Base-by-base conservation (phyloP, 2,888 invertebrate species). In the Nomada hirtipes region DNA sequence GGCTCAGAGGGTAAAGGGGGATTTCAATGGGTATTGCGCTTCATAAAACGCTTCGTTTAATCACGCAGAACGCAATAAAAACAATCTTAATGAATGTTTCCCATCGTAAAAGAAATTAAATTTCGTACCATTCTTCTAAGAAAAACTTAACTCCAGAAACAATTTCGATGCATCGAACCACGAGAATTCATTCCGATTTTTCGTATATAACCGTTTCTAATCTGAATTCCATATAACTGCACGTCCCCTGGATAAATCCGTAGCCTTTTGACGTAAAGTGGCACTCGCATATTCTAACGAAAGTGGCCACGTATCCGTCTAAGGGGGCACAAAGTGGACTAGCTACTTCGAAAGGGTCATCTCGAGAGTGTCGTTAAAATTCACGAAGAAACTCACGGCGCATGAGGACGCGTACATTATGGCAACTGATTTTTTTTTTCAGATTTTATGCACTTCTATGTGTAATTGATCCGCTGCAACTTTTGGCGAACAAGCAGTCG, bases 331-430 rank as follows among this genome's bases (percentile, higher is more conserved):
- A 59, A 67, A 80, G 53, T 57, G 69, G 64, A 64, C 26, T 52
- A 55, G 20, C 36, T 59, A 63, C 68, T 63, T 47, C 44, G 60
- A 68, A 73, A 59, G 63, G 69, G 63, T 73, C 64, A 73, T 78
- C 64, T 23, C 36, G n/a, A 47, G 59, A 26, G 64, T 50, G 63
- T 71, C 76, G 59, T 75, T 79, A 61, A 69, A 68, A 72, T 73
- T 60, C 63, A 15, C 29, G 18, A 52, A 69, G 64, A 70, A 69
- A 74, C 69, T 69, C 60, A 29, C 36, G 13, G 13, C 65, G 61
- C 61, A 44, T 29, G 67, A 68, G 36, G 18, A 47, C 42, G 42
- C 47, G 63, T 50, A 26, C 18, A 61, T 55, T 61, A 53, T 55
- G 47, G 20, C 4, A n/a, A 20, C 18, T 18, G 42, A 36, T 36